Evolutionary conservation across 1,140 invertebrate genomes (phyloP).

Genomic region (Diprion similis): DNA sequence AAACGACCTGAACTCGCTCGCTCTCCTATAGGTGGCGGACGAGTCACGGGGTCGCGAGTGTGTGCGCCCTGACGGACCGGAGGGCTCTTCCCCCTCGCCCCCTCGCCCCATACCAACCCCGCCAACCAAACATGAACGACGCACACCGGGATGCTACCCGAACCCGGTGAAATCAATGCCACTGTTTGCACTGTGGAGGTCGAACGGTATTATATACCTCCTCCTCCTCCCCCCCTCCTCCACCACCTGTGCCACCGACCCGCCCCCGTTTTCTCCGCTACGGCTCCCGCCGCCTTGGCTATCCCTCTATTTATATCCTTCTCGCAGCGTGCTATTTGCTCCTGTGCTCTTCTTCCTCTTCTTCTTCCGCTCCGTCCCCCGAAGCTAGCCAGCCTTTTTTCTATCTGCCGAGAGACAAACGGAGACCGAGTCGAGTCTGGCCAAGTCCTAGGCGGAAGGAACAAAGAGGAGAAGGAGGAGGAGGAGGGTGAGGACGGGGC

Average conservation of each 20-base stretch:
- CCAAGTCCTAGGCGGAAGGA: background rate
- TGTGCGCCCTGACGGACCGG: background rate
- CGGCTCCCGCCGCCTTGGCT: background rate
- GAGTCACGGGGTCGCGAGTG: background rate
- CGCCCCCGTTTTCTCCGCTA: too few relatives aligned
- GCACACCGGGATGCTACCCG: slow-evolving; percentile 42
- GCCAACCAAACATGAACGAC: background rate
- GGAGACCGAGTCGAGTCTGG: background rate
- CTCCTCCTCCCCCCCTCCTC: slow-evolving; percentile 9
- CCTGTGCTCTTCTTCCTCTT: too few relatives aligned
- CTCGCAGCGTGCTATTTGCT: too few relatives aligned
- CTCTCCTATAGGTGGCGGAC: background rate
- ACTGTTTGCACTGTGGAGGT: slow-evolving; percentile 62
- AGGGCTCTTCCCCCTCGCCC: background rate
- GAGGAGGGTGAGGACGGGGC: background rate
- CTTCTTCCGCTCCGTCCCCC: too few relatives aligned
- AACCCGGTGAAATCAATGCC: slow-evolving; percentile 63
- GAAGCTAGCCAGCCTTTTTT: too few relatives aligned
- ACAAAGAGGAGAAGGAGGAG: background rate
- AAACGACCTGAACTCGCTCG: slow-evolving; percentile 45
- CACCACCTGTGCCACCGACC: slow-evolving; percentile 20
- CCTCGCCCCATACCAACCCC: background rate
- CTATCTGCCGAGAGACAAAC: too few relatives aligned
- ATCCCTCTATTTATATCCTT: too few relatives aligned
- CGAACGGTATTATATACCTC: slow-evolving; percentile 35